Conservation (phyloP, 2,888 invertebrate genomes). For the Tineola bisselliella region DNA sequence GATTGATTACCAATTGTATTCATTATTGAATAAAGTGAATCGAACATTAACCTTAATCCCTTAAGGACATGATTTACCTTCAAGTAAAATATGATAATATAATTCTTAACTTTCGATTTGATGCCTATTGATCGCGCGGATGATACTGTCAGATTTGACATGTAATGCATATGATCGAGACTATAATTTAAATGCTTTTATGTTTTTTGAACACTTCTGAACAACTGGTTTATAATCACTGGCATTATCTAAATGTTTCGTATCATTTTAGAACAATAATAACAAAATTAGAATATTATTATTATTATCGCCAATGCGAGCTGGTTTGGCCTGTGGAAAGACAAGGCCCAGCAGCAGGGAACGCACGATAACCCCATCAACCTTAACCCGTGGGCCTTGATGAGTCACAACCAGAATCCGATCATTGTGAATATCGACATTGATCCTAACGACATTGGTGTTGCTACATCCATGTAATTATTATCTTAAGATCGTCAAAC, state of each 20-base stretch:
- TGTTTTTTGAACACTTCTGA: conserved; percentile 3
- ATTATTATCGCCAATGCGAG: neutral
- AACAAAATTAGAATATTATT: neutral
- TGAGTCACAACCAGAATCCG: conserved; percentile 39
- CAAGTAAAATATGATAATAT: conserved; percentile 37
- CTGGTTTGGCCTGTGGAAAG: neutral
- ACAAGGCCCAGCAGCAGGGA: conserved; percentile 24
- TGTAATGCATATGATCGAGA: conserved; percentile 25
- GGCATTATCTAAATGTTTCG: neutral
- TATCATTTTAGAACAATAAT: neutral
- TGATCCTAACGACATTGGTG: conserved; percentile 38
- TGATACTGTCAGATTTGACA: conserved; percentile 32
- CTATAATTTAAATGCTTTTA: conserved; percentile 15
- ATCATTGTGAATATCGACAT: conserved; percentile 41
- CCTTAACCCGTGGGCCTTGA: conserved; percentile 48
- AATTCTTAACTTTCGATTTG: conserved; percentile 33
- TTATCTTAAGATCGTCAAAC: conserved; percentile 25
- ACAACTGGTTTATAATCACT: conserved; percentile 7
- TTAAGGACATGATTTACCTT: conserved; percentile 47
- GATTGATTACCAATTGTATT: conserved; percentile 17
- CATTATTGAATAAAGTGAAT: neutral
- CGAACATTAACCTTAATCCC: conserved; percentile 45
- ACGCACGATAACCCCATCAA: conserved; percentile 25
- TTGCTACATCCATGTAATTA: conserved; percentile 34
- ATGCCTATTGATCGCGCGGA: conserved; percentile 24